Evolutionary conservation across 2,797 vertebrate genomes (phyloP).

Genomic region (Myotis findleyi): DNA sequence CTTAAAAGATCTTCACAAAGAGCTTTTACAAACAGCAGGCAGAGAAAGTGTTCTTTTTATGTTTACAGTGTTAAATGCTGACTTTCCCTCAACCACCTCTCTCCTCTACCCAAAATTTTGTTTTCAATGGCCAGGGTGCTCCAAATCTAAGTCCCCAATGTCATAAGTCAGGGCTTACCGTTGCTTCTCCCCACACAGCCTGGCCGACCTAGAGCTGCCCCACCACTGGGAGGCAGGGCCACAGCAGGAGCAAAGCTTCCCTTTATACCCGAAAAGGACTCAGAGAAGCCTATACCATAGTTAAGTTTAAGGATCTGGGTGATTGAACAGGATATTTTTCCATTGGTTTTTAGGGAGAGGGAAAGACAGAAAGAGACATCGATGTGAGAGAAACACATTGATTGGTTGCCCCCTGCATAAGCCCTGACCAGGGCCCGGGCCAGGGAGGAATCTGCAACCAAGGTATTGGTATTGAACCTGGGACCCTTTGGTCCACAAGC

Average conservation of each 20-base stretch:
- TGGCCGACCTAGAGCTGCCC: neutral
- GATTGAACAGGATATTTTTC: conserved; percentile 66
- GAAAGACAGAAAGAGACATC: too few species aligned
- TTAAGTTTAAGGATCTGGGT: conserved; percentile 84
- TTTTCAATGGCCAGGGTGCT: conserved; percentile 71
- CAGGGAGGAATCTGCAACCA: too few species aligned
- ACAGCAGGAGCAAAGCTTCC: conserved; percentile 56
- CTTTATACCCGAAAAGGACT: conserved; percentile 62
- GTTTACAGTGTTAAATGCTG: conserved; percentile 82
- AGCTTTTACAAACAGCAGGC: conserved; percentile 84
- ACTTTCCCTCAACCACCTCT: conserved; percentile 70
- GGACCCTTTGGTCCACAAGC: too few species aligned
- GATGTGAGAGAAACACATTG: too few species aligned
- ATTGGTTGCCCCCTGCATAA: too few species aligned
- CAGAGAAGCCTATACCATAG: conserved; percentile 70
- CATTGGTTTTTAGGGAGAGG: too few species aligned
- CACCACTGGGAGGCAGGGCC: conserved; percentile 64
- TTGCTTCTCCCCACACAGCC: conserved; percentile 73
- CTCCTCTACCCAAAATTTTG: conserved; percentile 55
- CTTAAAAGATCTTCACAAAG: conserved; percentile 82
- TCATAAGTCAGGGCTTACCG: conserved; percentile 57
- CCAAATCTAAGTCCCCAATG: conserved; percentile 68
- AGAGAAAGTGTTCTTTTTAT: conserved; percentile 74
- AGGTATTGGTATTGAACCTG: too few species aligned
- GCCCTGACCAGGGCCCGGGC: too few species aligned